Percentiles rank a stretch among this genome's conserved stretches.
These are phyloP conservation scores for Zhengitettix transpicula DNA, from an alignment of 2,888 invertebrate species.

Conservation along the genomic window DNA sequence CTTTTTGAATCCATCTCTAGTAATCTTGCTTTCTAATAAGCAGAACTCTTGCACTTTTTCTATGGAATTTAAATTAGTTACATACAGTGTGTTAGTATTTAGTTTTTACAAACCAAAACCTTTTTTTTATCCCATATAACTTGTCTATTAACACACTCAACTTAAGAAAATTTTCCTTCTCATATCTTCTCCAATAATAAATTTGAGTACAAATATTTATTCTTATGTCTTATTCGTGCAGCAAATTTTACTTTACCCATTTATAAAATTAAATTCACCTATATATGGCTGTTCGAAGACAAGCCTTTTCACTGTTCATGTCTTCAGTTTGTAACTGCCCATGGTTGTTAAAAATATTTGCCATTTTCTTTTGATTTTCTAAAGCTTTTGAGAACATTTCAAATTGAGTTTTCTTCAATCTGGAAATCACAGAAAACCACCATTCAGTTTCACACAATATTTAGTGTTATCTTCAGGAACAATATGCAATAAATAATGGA, in stretches of 20 bases:
- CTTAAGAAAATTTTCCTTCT: too few species aligned
- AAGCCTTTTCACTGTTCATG: background rate
- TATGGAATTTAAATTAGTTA: too few species aligned
- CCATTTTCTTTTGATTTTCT: conserved; percentile 19
- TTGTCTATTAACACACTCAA: too few species aligned
- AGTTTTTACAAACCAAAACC: too few species aligned
- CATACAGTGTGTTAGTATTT: too few species aligned
- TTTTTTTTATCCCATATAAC: too few species aligned
- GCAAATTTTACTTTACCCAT: background rate
- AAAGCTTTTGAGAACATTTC: conserved; percentile 32
- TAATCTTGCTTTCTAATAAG: too few species aligned
- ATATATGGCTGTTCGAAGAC: background rate
- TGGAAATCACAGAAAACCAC: conserved; percentile 12
- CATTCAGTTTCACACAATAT: background rate
- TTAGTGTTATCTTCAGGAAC: background rate
- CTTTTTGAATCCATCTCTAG: too few species aligned
- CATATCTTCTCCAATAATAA: background rate
- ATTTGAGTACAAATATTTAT: background rate
- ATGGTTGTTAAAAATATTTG: background rate
- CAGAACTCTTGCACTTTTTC: too few species aligned
- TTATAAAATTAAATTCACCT: background rate
- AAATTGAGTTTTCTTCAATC: conserved; percentile 36
- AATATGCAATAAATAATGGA: background rate
- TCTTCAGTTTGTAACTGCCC: background rate
- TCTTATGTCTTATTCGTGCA: background rate